Conservation (phyloP, 2,797 vertebrate species). For the Smutsia temminckii region DNA sequence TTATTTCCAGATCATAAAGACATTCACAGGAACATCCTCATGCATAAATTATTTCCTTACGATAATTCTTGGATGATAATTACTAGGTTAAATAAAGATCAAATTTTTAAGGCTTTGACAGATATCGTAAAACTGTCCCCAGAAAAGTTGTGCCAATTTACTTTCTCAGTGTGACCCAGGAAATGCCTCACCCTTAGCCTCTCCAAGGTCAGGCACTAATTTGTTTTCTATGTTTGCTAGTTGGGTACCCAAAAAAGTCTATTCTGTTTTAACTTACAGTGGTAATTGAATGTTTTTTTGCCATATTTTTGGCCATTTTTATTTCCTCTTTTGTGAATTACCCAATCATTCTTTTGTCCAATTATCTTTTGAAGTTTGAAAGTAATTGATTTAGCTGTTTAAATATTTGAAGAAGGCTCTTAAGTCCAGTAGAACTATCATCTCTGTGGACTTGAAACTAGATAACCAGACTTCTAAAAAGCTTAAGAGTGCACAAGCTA, state of each 20-base stretch:
- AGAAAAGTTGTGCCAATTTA: neutral
- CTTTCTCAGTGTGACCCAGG: neutral
- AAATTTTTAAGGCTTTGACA: neutral
- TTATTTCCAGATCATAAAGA: conserved; percentile 17
- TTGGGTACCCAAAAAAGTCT: neutral
- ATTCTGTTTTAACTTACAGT: neutral
- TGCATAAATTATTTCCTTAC: neutral
- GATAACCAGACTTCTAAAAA: neutral
- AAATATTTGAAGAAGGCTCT: neutral
- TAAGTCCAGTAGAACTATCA: neutral
- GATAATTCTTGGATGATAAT: neutral
- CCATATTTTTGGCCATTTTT: conserved; percentile 26
- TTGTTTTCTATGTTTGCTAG: neutral
- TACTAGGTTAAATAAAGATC: neutral
- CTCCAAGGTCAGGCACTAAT: neutral
- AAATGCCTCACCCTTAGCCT: neutral
- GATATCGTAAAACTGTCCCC: neutral
- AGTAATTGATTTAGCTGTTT: conserved; percentile 16
- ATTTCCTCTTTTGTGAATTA: conserved; percentile 23
- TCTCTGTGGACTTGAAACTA: neutral
- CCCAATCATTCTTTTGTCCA: neutral
- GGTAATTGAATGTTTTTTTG: neutral
- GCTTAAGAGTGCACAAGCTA: neutral
- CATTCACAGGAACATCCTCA: neutral
- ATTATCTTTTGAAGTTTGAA: neutral